Conservation (phyloP, 2,888 invertebrate species). For the Apotomis betuletana region DNA sequence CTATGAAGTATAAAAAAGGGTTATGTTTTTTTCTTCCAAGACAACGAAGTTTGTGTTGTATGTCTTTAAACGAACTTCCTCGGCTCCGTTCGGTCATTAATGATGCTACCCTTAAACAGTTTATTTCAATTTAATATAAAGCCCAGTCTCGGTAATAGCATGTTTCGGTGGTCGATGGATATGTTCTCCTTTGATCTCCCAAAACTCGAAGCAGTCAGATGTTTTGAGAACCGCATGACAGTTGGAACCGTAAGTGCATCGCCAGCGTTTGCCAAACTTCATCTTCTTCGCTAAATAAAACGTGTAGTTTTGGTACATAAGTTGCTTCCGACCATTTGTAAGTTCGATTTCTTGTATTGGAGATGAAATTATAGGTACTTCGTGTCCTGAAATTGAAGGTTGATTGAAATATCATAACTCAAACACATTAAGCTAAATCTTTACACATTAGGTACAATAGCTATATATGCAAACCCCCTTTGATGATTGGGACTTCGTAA, state of each 20-base stretch:
- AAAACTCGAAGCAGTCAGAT: background rate
- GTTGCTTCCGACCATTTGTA: conserved; percentile 1
- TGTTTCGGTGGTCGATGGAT: conserved; percentile 1
- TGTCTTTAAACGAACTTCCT: too few species aligned
- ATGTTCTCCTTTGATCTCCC: background rate
- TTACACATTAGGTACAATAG: too few species aligned
- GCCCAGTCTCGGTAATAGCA: background rate
- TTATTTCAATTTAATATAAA: background rate
- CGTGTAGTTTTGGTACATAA: conserved; percentile 5
- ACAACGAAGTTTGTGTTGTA: too few species aligned
- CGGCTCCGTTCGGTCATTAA: too few species aligned
- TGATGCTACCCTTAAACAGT: too few species aligned
- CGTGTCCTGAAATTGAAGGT: background rate
- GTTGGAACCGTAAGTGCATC: background rate
- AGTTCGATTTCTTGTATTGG: background rate
- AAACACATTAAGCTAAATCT: too few species aligned
- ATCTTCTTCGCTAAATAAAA: conserved; percentile 2
- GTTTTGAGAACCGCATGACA: background rate
- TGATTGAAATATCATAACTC: background rate
- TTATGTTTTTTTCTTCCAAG: too few species aligned
- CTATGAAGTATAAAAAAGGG: too few species aligned
- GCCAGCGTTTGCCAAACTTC: conserved; percentile 8
- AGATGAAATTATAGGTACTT: background rate
- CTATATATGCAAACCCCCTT: too few species aligned
- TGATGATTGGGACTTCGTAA: too few species aligned